Conservation (phyloP, 2,113 vertebrate genomes). For the Nanorana parkeri region DNA sequence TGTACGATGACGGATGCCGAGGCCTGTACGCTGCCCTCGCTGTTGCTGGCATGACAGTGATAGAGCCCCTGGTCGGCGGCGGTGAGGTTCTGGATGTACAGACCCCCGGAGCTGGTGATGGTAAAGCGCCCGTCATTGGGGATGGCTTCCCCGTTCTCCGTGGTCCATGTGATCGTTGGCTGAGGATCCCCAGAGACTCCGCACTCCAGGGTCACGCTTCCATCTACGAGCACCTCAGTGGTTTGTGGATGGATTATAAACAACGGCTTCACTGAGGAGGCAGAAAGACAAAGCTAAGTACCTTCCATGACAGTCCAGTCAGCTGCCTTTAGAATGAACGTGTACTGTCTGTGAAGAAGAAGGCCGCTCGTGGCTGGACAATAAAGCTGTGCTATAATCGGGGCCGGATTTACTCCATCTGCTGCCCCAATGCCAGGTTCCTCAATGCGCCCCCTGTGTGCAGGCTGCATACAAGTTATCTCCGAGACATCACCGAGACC, state of each 20-base stretch:
- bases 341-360: too few species aligned
- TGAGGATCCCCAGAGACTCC: conserved; percentile 88
- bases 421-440: too few species aligned
- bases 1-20: conserved; percentile 87
- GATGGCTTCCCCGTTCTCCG: conserved; percentile 79
- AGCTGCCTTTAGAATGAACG: too few species aligned
- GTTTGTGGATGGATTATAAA: conserved; percentile 93
- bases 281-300: not conserved
- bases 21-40: conserved; percentile 84
- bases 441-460: too few species aligned
- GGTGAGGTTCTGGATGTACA: conserved; percentile 86
- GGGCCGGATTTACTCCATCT: too few species aligned
- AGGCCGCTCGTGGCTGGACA: too few species aligned
- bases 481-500: too few species aligned
- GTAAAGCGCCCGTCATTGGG: conserved; percentile 79
- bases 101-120: conserved; percentile 85
- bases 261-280: conserved; percentile 81
- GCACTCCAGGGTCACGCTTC: conserved; percentile 90
- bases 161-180: conserved; percentile 83
- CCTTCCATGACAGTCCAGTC: too few species aligned
- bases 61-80: conserved; percentile 85
- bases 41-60: conserved; percentile 88
- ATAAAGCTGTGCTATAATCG: too few species aligned
- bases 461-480: too few species aligned
- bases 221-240: conserved; percentile 88